Evolutionary conservation across 1,140 invertebrate genomes (phyloP).

Genomic region (Myzus persicae): DNA sequence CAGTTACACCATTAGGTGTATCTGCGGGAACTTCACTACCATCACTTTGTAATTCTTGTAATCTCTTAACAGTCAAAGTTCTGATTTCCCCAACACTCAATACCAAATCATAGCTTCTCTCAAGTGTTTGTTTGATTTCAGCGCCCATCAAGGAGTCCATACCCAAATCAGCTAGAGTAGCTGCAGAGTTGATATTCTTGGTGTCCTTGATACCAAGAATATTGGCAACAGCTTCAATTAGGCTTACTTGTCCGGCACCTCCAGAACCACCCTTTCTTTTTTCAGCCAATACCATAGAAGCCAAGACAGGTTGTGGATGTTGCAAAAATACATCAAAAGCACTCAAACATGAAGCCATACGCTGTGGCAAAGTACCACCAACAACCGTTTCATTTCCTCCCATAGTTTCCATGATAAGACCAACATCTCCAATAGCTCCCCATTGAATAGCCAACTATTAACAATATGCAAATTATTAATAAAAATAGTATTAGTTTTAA

Average conservation of each 20-base stretch:
- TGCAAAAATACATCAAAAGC: conserved; percentile 89
- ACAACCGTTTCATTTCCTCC: conserved; percentile 88
- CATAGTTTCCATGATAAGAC: conserved; percentile 86
- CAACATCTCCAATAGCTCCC: conserved; percentile 97
- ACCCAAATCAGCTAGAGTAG: conserved; percentile 88
- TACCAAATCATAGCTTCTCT: conserved; percentile 88
- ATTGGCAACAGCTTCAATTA: conserved; percentile 80
- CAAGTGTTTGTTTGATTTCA: conserved; percentile 95
- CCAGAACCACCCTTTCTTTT: conserved; percentile 69
- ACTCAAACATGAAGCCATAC: conserved; percentile 85
- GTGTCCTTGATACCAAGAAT: conserved; percentile 87
- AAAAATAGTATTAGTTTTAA: neutral
- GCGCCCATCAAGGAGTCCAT: conserved; percentile 98
- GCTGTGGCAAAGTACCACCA: conserved; percentile 91
- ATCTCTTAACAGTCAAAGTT: conserved; percentile 76
- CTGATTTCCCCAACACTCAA: conserved; percentile 91
- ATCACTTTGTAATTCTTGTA: conserved; percentile 72
- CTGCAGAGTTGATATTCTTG: conserved; percentile 75
- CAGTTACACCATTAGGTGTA: conserved; percentile 52
- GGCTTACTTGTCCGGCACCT: conserved; percentile 67
- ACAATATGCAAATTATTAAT: neutral
- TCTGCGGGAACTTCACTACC: conserved; percentile 29
- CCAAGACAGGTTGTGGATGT: conserved; percentile 84
- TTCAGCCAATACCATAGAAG: conserved; percentile 81
- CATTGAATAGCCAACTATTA: conserved; percentile 86